A percentile compares a stretch with the other conserved stretches of the same genome.
Evolutionary conservation across 1,140 invertebrate species (phyloP).

Genomic region (Uloborus diversus): DNA sequence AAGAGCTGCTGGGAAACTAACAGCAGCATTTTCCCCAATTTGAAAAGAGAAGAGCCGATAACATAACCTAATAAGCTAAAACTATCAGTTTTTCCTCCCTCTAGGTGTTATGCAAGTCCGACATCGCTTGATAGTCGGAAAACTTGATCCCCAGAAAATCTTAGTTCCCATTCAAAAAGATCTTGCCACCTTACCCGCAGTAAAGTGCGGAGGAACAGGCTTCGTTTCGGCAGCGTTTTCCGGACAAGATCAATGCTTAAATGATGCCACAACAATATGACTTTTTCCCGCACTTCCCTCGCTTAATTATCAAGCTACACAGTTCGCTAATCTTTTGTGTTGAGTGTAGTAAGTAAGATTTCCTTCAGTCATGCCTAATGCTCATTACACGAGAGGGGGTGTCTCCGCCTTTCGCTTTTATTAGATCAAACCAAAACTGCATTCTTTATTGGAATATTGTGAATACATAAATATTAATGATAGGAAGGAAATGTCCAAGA

Average conservation of each 20-base stretch:
- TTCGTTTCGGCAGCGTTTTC: slow-evolving; percentile 35
- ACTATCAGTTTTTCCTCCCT: neutral
- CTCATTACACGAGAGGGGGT: slow-evolving; percentile 17
- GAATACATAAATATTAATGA: slow-evolving; percentile 53
- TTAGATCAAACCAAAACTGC: neutral
- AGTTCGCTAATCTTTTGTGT: slow-evolving; percentile 38
- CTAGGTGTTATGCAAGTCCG: neutral
- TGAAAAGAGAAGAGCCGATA: neutral
- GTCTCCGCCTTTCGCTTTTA: neutral
- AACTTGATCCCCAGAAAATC: neutral
- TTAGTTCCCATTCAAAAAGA: no score
- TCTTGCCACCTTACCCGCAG: neutral
- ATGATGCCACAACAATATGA: slow-evolving; percentile 37
- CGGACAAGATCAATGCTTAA: slow-evolving; percentile 34
- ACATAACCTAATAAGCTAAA: neutral
- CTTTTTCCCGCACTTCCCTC: slow-evolving; percentile 17
- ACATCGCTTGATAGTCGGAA: neutral
- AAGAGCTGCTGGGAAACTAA: no score
- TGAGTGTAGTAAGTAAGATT: slow-evolving; percentile 14
- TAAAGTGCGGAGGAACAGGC: neutral
- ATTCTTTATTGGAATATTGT: slow-evolving; percentile 49
- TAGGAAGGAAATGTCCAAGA: slow-evolving; percentile 22
- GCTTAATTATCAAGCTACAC: slow-evolving; percentile 36
- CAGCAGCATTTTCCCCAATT: no score
- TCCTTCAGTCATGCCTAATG: slow-evolving; percentile 24